Evolutionary conservation across 2,113 vertebrate species (phyloP).

Genomic region (Redunca redunca): DNA sequence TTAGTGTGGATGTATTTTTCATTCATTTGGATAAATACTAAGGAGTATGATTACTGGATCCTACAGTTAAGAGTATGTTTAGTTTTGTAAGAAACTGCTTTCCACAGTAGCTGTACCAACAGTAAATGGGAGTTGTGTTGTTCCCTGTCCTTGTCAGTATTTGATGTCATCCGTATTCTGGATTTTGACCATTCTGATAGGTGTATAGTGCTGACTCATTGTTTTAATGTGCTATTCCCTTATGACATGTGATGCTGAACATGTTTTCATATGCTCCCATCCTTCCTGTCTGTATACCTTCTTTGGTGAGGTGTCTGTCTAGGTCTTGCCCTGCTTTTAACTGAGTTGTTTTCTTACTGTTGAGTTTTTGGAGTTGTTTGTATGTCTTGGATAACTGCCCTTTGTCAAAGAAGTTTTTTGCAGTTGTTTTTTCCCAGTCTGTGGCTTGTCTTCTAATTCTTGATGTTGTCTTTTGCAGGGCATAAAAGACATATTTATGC

Average conservation of each 20-base stretch:
- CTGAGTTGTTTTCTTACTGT: not conserved
- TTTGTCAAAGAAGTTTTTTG: not conserved
- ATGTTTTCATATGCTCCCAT: not conserved
- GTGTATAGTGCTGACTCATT: not conserved
- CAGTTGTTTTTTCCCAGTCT: not conserved
- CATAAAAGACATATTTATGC: not conserved
- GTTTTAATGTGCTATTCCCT: not conserved
- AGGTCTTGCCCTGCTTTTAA: not conserved
- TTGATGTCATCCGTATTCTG: not conserved
- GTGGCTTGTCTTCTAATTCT: not conserved
- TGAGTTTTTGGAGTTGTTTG: not conserved
- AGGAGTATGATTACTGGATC: not conserved
- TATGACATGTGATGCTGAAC: not conserved
- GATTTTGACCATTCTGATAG: not conserved
- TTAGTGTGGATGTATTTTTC: not conserved
- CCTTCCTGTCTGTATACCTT: not conserved
- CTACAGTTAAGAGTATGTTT: not conserved
- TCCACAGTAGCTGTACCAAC: not conserved
- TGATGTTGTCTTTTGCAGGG: not conserved
- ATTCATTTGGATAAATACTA: not conserved
- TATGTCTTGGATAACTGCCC: not conserved
- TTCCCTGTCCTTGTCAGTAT: not conserved
- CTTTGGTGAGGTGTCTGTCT: not conserved
- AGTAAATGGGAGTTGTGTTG: not conserved
- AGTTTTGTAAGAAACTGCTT: not conserved